Conservation (phyloP, 1,140 invertebrate genomes). For the Aethina tumida region DNA sequence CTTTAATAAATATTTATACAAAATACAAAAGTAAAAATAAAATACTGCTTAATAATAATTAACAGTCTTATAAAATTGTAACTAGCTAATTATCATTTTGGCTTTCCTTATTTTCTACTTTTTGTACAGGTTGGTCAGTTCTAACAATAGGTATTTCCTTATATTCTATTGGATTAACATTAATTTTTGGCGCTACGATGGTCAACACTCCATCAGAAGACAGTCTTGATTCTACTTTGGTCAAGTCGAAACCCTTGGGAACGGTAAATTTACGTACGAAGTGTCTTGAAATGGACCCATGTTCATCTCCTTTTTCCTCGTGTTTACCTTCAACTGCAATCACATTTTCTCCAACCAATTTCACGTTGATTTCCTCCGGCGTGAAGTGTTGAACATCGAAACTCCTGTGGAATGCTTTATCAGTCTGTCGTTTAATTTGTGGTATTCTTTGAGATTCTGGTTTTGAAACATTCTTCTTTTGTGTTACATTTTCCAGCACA, state of each 20-base stretch:
- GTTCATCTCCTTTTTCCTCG: conserved; percentile 61
- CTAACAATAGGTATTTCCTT: conserved; percentile 14
- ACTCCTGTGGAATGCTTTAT: no score
- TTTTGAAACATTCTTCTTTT: no score
- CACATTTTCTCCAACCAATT: conserved; percentile 56
- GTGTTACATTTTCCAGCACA: no score
- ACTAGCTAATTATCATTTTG: no score
- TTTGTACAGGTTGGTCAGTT: conserved; percentile 14
- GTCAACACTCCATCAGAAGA: conserved; percentile 65
- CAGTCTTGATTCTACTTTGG: conserved; percentile 52
- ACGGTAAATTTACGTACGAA: conserved; percentile 59
- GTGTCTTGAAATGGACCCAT: conserved; percentile 60
- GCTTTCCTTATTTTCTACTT: conserved; percentile 2
- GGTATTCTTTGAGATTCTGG: no score
- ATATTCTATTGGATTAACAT: conserved; percentile 1
- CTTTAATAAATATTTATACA: no score
- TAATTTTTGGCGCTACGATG: conserved; percentile 45
- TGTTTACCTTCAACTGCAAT: conserved; percentile 62
- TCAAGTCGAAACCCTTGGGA: conserved; percentile 53
- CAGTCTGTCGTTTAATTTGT: no score
- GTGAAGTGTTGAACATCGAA: no score
- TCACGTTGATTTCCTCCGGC: no score
- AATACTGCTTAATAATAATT: no score
- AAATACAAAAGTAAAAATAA: no score
- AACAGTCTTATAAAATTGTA: no score